phyloP scores from a whole-genome alignment of 2,113 vertebrate genomes.

The Pedionomus torquatus region DNA sequence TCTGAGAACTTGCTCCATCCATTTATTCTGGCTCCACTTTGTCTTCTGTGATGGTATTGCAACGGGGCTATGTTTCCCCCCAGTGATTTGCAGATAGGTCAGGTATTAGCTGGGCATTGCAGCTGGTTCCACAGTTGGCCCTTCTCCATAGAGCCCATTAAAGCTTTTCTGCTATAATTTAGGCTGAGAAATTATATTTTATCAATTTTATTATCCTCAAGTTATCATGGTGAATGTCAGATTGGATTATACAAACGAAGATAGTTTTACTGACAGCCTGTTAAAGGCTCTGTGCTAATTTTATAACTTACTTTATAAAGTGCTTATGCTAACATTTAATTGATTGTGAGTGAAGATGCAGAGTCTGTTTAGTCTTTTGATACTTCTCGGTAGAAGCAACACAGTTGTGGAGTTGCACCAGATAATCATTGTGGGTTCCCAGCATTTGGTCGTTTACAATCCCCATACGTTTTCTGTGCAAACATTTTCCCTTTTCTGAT shows the following conservation, averaged over 20 bases:
- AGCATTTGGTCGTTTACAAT: neutral
- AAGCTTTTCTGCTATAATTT: neutral
- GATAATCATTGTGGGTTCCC: neutral
- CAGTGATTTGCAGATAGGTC: neutral
- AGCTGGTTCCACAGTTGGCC: neutral
- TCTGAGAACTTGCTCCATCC: neutral
- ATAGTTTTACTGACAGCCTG: neutral
- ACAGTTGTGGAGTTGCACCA: neutral
- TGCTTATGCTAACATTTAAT: neutral
- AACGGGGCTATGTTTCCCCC: neutral
- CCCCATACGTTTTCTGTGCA: conserved; percentile 58
- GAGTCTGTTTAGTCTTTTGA: neutral
- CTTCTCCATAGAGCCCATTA: conserved; percentile 41
- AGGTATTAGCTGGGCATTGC: neutral
- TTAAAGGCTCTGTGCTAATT: neutral
- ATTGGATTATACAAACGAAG: conserved; percentile 22
- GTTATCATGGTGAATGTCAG: neutral
- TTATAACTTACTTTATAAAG: neutral
- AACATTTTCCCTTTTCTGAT: conserved; percentile 59
- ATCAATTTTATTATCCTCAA: neutral
- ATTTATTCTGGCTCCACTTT: neutral
- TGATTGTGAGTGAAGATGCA: neutral
- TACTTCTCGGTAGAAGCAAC: neutral
- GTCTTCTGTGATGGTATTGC: neutral
- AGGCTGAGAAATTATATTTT: conserved; percentile 23